Evolutionary conservation across 1,140 invertebrate species (phyloP), one percentile per base, ranked within the genome.

Genomic region (Meloidogyne chitwoodi): DNA sequence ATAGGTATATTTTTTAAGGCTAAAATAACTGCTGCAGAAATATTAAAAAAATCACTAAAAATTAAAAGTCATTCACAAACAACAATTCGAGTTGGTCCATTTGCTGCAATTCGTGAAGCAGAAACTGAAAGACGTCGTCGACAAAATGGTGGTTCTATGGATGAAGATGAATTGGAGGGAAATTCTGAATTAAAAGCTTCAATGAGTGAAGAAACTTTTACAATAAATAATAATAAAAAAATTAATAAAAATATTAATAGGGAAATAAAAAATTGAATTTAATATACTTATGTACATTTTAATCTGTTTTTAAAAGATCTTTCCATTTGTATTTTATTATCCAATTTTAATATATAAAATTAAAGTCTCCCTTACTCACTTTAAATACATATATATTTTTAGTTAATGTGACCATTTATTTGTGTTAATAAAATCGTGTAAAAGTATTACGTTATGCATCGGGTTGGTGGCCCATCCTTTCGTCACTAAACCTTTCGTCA

Each of bases 41-140:
- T 64, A 4, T 29, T 29, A 3, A 73, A 73, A 31, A 73, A 62
- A n/a, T 27, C 27, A 24, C 24, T 73, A 22, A 73, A 73, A 34
- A 34, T 22, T 29, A 73, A 73, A 64, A 63, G 56, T 26, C 41
- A 73, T 61, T 73, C 70, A 34, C 64, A 61, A 29, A 73, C 22
- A 27, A 56, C 70, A 24, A 29, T 73, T 22, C 61, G 64, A 26
- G 70, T 73, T 10, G 70, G 70, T 12, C 70, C 70, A 27, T 73
- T 73, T 62, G 70, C 70, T n/a, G 70, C 70, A 34, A 73, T 73
- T 34, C 61, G 64, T 26, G 70, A 73, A 34, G 48, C 48, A 8
- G 48, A 56, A 56, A n/a, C n/a, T 56, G 48, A 56, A n/a, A 56
- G 19, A 56, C 48, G 48, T n/a, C 48, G 48, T n/a, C 12, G n/a